phyloP scores from a whole-genome alignment of 2,888 invertebrate species.

The Agrochola lota region DNA sequence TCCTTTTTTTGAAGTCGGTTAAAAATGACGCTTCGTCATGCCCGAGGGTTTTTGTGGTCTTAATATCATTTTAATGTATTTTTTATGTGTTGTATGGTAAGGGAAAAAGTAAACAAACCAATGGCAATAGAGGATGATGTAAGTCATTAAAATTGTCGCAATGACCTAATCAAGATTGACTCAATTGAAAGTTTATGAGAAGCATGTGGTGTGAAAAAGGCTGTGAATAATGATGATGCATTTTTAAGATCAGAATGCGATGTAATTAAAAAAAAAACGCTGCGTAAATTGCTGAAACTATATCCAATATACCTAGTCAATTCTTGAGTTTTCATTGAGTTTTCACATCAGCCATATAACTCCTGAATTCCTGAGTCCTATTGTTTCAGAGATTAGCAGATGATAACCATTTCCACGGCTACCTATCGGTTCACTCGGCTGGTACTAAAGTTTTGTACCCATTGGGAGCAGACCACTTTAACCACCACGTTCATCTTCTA shows the following conservation, averaged over 20 bases:
- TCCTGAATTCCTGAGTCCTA: background rate
- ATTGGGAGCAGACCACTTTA: background rate
- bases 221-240: background rate
- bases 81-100: conserved; percentile 38
- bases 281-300: background rate
- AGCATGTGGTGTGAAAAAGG: background rate
- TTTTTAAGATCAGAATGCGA: background rate
- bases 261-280: background rate
- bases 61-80: background rate
- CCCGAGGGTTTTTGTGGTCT: background rate
- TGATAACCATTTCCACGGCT: conserved; percentile 12
- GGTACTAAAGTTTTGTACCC: conserved; percentile 43
- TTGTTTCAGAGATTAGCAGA: conserved; percentile 36
- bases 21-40: background rate
- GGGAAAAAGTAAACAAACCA: background rate
- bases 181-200: background rate
- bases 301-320: background rate
- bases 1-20: too few species aligned
- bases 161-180: background rate
- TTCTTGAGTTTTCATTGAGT: background rate
- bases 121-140: background rate
- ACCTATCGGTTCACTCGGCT: conserved; percentile 46
- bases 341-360: background rate
- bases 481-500: background rate
- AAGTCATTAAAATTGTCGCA: background rate